These are phyloP conservation scores for Magallana angulata DNA, from an alignment of 1,140 invertebrate species.

Conservation along the genomic window DNA sequence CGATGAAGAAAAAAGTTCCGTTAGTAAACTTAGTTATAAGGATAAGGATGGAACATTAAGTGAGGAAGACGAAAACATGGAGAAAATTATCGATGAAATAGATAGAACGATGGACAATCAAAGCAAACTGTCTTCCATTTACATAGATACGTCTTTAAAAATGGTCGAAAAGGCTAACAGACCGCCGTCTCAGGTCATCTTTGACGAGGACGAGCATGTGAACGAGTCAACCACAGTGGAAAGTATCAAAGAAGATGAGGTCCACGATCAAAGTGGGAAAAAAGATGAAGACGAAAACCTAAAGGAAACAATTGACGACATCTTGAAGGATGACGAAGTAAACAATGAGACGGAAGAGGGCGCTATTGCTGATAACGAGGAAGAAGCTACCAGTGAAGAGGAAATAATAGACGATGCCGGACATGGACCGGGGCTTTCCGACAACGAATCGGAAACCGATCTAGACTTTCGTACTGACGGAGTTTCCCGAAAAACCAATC, in stretches of 20 bases:
- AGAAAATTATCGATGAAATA: constrained; percentile 23
- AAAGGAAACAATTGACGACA: constrained; percentile 5
- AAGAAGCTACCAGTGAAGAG: background rate
- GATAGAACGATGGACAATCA: constrained; percentile 13
- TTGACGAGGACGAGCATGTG: background rate
- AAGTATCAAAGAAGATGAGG: background rate
- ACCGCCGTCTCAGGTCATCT: background rate
- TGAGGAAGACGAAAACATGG: constrained; percentile 8
- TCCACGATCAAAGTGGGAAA: background rate
- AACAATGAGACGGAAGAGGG: background rate
- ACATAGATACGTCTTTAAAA: background rate
- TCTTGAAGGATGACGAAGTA: background rate
- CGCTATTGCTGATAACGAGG: background rate
- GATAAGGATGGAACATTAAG: background rate
- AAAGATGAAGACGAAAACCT: background rate
- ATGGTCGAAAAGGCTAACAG: constrained; percentile 16
- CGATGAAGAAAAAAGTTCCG: background rate
- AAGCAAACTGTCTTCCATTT: constrained; percentile 9
- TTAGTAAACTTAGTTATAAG: background rate
- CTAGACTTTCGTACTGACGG: background rate
- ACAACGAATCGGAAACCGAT: constrained; percentile 5
- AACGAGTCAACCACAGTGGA: background rate
- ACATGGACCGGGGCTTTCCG: constrained; percentile 19
- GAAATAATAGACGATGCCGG: constrained; percentile 2
- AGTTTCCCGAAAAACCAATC: background rate